phyloP scores from a whole-genome alignment of 2,888 invertebrate species.

The Ypsolopha scabrella region DNA sequence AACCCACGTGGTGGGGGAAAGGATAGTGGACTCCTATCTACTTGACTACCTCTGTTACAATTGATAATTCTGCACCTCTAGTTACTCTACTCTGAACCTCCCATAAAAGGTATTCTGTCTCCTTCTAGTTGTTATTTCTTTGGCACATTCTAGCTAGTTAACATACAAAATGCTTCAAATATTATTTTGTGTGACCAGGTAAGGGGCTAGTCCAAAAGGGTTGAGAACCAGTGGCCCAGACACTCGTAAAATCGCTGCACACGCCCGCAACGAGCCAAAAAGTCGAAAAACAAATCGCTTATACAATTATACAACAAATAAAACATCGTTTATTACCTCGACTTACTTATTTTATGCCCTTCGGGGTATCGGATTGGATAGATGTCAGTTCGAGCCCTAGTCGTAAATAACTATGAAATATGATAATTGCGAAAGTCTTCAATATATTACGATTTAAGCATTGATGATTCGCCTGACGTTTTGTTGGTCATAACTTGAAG shows the following conservation, averaged over 20 bases:
- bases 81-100: no score
- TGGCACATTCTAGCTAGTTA: no score
- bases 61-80: no score
- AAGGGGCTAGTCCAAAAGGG: no score
- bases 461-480: conserved; percentile 66
- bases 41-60: no score
- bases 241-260: conserved; percentile 28
- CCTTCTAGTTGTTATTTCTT: no score
- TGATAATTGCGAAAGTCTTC: conserved; percentile 70
- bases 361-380: conserved; percentile 50
- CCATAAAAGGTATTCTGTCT: no score
- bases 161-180: no score
- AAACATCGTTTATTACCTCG: conserved; percentile 52
- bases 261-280: conserved; percentile 16
- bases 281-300: conserved; percentile 39
- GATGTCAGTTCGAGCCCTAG: conserved; percentile 58
- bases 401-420: conserved; percentile 69
- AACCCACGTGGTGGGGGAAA: no score
- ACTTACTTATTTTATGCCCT: conserved; percentile 58
- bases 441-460: conserved; percentile 69
- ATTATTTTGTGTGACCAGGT: no score
- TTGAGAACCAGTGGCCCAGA: conserved; percentile 13
- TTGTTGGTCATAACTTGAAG: conserved; percentile 57
- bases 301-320: conserved; percentile 58
- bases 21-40: no score